These are phyloP conservation scores for Tinea pellionella DNA, from an alignment of 2,888 invertebrate genomes.

Conservation along the genomic window DNA sequence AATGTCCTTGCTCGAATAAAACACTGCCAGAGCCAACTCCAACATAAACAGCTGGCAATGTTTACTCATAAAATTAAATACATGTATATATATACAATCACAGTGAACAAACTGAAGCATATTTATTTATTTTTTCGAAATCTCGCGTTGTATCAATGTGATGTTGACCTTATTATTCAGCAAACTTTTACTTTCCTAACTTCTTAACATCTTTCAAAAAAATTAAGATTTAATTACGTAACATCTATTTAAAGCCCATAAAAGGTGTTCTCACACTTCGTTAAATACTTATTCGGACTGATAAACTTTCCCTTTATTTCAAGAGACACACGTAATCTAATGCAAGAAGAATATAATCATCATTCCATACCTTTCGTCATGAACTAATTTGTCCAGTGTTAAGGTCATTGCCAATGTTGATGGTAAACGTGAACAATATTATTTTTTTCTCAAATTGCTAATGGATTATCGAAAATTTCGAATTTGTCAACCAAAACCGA, in stretches of 20 bases:
- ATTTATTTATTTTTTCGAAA: background rate
- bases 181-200: background rate
- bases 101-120: background rate
- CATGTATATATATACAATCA: no score
- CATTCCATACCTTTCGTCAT: slow-evolving; percentile 50
- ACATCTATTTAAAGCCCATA: background rate
- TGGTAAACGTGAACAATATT: background rate
- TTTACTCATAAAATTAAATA: background rate
- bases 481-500: background rate
- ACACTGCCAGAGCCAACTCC: background rate
- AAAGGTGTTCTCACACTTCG: background rate
- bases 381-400: slow-evolving; percentile 54
- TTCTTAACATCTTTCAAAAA: background rate
- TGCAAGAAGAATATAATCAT: slow-evolving; percentile 14
- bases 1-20: background rate
- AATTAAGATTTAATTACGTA: background rate
- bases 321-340: slow-evolving; percentile 22
- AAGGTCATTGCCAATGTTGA: slow-evolving; percentile 36
- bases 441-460: background rate
- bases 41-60: background rate
- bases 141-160: background rate
- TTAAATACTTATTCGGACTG: background rate
- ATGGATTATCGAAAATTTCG: slow-evolving; percentile 1
- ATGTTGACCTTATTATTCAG: background rate
- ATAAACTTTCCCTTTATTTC: slow-evolving; percentile 44